Base-by-base conservation (phyloP, 2,888 invertebrate genomes). In the Campopleginae sp. region DNA sequence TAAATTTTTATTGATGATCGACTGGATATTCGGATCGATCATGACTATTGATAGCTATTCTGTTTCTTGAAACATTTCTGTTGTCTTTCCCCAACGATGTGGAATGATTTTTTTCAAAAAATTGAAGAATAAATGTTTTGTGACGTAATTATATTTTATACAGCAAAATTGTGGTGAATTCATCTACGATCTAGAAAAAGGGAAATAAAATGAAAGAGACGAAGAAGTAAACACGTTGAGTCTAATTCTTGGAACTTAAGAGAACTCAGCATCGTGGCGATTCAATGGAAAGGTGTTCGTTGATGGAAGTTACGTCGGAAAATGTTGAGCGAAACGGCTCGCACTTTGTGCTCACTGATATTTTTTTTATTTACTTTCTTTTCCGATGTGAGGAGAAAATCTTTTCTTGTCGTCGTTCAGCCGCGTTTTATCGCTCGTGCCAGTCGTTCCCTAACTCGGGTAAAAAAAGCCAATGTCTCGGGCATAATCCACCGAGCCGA, bases 381-480 rank as follows among this genome's bases (percentile, higher is more conserved):
- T 65, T 80, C 51, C 66, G 31, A 46, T 51, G 58, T 54, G 68
- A 58, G 66, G 17, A 75, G 51, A 82, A 54, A 85, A 80, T 58
- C 66, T 82, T 82, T 80, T 75, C 72, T 77, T 80, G 77, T 74
- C 72, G 71, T 77, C 70, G 83, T 74, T 48, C 51, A 54, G 33
- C 63, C 77, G 80, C 66, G 80, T 61, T 85, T 85, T 85, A 85
- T 85, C 85, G 85, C 82, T 72, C 82, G 61, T 82, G 80, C 77
- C 85, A 80, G 82, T 80, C 85, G 82, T 38, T 58, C 74, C 58
- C 74, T 80, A 80, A 75, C 48, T 48, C 72, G 44, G 19, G 65
- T n/a, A 81, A 71, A 82, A 63, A 85, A 83, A 78, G 44, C 77
- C 85, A 85, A 85, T 82, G 85, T 85, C 82, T 82, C 76, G 85